Base-by-base conservation (phyloP, 2,888 invertebrate species). In the Nomada ferruginata region DNA sequence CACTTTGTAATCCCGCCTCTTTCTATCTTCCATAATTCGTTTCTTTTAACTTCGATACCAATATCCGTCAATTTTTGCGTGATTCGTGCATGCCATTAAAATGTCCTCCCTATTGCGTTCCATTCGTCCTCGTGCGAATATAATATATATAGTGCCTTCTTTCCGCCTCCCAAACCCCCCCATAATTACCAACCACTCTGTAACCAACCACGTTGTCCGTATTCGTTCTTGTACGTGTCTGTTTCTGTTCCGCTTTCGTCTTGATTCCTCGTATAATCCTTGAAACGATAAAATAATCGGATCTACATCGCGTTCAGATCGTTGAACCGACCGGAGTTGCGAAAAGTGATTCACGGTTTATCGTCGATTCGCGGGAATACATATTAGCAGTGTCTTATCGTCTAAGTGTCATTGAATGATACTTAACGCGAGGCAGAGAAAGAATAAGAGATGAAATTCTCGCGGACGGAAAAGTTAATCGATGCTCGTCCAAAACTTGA, bases 311-410 rank as follows among this genome's bases (percentile, higher is more conserved):
- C 47, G 15, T 50, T 59, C 36, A 18, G 44, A 71, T 72, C 64
- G 52, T 79, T 66, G 71, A 63, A 73, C 53, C 63, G 42, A 23
- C 44, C 59, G 55, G 18, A 26, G 44, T 55, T 50, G 64, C 69
- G 72, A 44, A 55, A 55, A 20, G 23, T 57, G 64, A 77, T 70
- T 83, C 82, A 52, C n/a, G 50, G 55, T 76, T 61, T 77, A 77
- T 65, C 71, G 44, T 9, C 20, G 63, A 69, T 71, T 26, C n/a
- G 52, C 26, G 55, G 44, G 18, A n/a, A 70, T 20, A 26, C 15
- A 4, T 23, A 60, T 42, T 68, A 59, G 59, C 68, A 75, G 83
- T 83, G 77, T 83, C 83, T 83, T 83, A 83, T 63, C 69, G 26
- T 71, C 26, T 70, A 23, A 69, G 66, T 69, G 53, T 82, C 71